These are phyloP conservation scores for Chrysolina haemoptera DNA, from an alignment of 2,888 invertebrate species.

Conservation along the genomic window DNA sequence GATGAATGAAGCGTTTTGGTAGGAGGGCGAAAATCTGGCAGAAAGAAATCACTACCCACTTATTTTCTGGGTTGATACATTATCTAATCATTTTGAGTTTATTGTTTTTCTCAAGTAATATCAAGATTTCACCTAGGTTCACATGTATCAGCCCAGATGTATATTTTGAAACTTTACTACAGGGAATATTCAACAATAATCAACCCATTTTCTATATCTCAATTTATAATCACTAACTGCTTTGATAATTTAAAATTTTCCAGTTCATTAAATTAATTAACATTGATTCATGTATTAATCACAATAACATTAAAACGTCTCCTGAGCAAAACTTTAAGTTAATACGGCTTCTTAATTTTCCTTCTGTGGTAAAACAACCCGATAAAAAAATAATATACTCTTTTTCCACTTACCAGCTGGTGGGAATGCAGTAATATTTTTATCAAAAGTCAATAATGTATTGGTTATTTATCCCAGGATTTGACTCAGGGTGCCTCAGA, in stretches of 20 bases:
- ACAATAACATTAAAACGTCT: conserved; percentile 63
- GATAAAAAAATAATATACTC: neutral
- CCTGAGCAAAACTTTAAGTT: conserved; percentile 61
- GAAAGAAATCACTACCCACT: neutral
- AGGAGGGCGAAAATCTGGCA: neutral
- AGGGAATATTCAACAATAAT: conserved; percentile 55
- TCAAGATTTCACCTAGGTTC: neutral
- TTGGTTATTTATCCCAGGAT: neutral
- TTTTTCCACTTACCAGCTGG: neutral
- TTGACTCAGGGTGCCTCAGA: neutral
- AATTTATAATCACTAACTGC: conserved; percentile 20
- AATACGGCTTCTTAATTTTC: conserved; percentile 43
- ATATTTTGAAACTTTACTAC: conserved; percentile 38
- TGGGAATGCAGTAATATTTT: neutral
- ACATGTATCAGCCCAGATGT: conserved; percentile 16
- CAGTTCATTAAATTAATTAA: conserved; percentile 46
- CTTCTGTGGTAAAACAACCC: conserved; percentile 1
- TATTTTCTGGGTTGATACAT: conserved; percentile 1
- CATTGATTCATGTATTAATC: conserved; percentile 58
- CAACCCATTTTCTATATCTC: conserved; percentile 6
- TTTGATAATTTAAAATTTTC: conserved; percentile 21
- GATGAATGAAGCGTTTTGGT: neutral
- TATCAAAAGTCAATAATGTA: neutral
- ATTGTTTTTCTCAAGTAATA: no score
- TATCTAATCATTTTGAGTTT: neutral